These are phyloP conservation scores for Heterotilapia buettikoferi DNA, from an alignment of 2,113 vertebrate genomes.

Conservation along the genomic window DNA sequence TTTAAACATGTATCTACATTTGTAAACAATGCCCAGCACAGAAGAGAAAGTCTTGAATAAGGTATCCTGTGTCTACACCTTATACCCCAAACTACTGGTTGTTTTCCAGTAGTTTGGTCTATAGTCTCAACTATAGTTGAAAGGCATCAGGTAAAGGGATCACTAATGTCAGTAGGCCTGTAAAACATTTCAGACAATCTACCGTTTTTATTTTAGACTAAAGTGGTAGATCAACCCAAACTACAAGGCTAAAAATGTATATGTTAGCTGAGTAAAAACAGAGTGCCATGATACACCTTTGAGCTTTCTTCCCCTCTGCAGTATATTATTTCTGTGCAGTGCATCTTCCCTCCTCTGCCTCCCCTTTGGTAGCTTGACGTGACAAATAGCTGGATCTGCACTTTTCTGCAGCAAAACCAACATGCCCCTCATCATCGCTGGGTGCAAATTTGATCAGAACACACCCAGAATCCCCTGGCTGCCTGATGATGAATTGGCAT, in stretches of 20 bases:
- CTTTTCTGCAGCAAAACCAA: conserved; percentile 66
- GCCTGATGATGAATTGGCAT: conserved; percentile 68
- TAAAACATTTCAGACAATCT: not conserved
- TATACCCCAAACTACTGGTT: not conserved
- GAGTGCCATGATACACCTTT: not conserved
- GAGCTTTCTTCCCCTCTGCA: not conserved
- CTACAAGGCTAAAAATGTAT: not conserved
- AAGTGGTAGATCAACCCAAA: not conserved
- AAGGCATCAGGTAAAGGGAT: not conserved
- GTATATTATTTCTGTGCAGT: not conserved
- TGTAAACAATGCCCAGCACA: not conserved
- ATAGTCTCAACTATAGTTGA: not conserved
- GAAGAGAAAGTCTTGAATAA: not conserved
- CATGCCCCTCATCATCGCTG: conserved; percentile 66
- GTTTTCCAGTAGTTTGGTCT: not conserved
- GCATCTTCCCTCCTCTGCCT: conserved; percentile 15
- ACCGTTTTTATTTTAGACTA: rapidly evolving
- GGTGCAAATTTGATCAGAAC: conserved; percentile 70
- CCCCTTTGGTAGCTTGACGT: conserved; percentile 55
- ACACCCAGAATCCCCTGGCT: conserved; percentile 60
- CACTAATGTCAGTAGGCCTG: not conserved
- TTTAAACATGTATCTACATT: not conserved
- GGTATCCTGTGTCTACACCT: not conserved
- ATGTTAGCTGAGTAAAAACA: not conserved
- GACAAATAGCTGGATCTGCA: conserved; percentile 73